Evolutionary conservation across 2,888 invertebrate species (phyloP), one percentile per base, ranked within the genome.

Genomic region (Oscheius sp.): DNA sequence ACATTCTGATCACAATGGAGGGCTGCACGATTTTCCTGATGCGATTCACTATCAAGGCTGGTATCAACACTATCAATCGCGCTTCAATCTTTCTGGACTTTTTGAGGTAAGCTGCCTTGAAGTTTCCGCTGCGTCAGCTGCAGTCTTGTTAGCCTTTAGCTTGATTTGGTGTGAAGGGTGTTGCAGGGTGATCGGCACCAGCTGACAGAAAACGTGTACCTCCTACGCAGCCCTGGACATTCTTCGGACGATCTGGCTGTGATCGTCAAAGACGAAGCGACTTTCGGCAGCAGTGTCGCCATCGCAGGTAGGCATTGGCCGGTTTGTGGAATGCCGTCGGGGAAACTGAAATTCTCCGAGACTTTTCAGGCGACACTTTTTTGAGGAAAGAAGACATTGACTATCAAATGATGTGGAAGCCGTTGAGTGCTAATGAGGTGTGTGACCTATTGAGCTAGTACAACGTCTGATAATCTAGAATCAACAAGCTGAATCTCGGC

Each of bases 211-310:
- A 81, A 82, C 63, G 82, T 85, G 1, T 65, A 72, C 53, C 73
- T 85, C 2, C 72, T 84, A 1, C 75, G 75, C 33, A 78, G 79
- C 8, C 81, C 82, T 17, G 85, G 85, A 3, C 85, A 85, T 69
- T 84, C 85, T 15, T 76, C 85, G 0, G 85, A 85, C 31, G 84
- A 85, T 70, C 77, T 85, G 34, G 78, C 83, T 15, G 82, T 85
- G 12, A 63, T 85, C 31, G 79, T 85, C 25, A 71, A 73, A 15
- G 74, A 75, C 64, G 82, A 71, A 33, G 75, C 76, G 63, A 73
- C 72, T 33, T 72, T 78, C 33, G 85, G 85, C 25, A 83, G 79
- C 34, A n/a, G n/a, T n/a, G 76, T 85, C 29, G 77, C 78, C 27
- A 76, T 85, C 15, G 53, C 80, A 50, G 84, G 79, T 73, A 64